A percentile compares a stretch with the other conserved stretches of the same genome.
These are phyloP conservation scores for Eretmochelys imbricata DNA, from an alignment of 2,113 vertebrate species.

Conservation along the genomic window DNA sequence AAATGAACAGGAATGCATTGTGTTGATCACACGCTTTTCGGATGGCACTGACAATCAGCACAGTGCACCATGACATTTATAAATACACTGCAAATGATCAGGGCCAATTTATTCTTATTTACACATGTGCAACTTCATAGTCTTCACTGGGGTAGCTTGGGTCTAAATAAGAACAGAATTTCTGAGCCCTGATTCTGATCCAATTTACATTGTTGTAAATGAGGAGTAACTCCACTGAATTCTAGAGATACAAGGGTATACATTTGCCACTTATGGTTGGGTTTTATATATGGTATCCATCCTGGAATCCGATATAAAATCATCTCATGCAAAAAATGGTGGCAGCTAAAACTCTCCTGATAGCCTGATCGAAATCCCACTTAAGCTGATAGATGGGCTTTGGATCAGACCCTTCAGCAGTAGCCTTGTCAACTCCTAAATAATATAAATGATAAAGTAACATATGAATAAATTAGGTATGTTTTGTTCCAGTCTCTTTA, in stretches of 20 bases:
- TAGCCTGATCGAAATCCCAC: neutral
- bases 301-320: neutral
- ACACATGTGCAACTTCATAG: neutral
- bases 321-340: neutral
- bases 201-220: neutral
- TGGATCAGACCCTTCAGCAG: neutral
- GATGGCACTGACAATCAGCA: neutral
- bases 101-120: neutral
- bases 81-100: neutral
- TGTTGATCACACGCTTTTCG: neutral
- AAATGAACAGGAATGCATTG: neutral
- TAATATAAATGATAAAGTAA: constrained; percentile 23
- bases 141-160: neutral
- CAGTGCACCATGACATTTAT: neutral
- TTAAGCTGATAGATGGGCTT: fast-evolving
- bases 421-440: constrained; percentile 11
- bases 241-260: fast-evolving
- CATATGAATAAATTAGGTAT: constrained; percentile 44
- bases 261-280: fast-evolving
- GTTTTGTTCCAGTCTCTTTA: neutral
- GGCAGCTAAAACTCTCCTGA: neutral
- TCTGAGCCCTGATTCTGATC: neutral
- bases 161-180: neutral
- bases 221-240: fast-evolving
- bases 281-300: neutral